Evolutionary conservation across 2,113 vertebrate species (phyloP).

Genomic region (Capreolus pygargus): DNA sequence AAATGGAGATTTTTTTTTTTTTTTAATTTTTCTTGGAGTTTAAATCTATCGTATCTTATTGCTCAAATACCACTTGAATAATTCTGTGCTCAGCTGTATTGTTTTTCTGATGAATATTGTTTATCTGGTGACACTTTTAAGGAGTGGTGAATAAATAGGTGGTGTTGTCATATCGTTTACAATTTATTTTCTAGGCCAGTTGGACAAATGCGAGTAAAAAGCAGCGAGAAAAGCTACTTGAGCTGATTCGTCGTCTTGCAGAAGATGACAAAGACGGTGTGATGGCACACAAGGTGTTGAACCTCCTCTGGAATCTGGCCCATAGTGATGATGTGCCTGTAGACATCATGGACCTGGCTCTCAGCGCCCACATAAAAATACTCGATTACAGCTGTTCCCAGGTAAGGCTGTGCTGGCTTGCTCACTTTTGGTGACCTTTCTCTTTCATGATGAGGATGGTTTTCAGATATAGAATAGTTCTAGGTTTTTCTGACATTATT

Average conservation of each 20-base stretch:
- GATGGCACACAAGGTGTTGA: constrained; percentile 99
- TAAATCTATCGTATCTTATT: background rate
- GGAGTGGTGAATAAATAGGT: background rate
- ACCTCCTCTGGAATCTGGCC: constrained; percentile 97
- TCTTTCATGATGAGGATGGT: background rate
- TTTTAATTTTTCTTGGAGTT: background rate
- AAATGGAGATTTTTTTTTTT: background rate
- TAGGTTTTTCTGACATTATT: background rate
- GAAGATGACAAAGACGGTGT: constrained; percentile 99
- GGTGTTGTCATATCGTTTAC: background rate
- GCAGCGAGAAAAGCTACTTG: constrained; percentile 97
- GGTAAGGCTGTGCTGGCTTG: constrained; percentile 79
- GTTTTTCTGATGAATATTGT: background rate
- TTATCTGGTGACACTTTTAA: background rate
- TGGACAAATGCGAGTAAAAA: constrained; percentile 99
- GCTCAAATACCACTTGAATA: background rate
- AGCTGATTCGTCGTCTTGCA: constrained; percentile 96
- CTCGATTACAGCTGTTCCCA: constrained; percentile 99
- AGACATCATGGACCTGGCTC: constrained; percentile 99
- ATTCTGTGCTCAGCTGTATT: background rate
- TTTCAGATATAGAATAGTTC: background rate
- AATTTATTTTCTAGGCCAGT: constrained; percentile 87
- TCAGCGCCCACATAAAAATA: constrained; percentile 99
- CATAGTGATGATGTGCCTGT: constrained; percentile 99
- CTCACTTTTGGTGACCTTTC: background rate